phyloP scores from a whole-genome alignment of 2,888 invertebrate genomes.

The Junonia oenone region DNA sequence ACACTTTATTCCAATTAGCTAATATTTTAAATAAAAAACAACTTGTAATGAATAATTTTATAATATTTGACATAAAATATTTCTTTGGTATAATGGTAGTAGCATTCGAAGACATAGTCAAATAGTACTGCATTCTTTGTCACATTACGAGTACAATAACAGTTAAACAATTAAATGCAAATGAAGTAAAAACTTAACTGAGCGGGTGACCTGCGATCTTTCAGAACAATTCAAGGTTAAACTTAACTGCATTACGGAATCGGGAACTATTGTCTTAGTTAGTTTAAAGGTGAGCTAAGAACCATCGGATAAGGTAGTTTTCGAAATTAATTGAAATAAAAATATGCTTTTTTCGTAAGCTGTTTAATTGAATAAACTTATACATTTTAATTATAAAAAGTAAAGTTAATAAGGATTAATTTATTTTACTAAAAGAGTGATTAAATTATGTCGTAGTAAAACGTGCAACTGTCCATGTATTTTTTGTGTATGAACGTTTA shows the following conservation, averaged over 20 bases:
- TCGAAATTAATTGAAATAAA: not conserved
- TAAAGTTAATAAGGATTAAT: no score
- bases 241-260: conserved; percentile 37
- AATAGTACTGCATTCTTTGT: not conserved
- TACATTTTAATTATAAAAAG: not conserved
- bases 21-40: no score
- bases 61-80: no score
- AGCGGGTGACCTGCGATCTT: not conserved
- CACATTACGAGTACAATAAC: not conserved
- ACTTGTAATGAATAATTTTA: no score
- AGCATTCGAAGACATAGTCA: no score
- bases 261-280: conserved; percentile 15
- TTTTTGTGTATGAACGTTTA: no score
- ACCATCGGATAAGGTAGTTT: conserved; percentile 5
- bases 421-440: no score
- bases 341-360: not conserved
- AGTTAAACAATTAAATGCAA: not conserved
- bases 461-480: no score
- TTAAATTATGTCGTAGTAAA: no score
- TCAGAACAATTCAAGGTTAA: conserved; percentile 57
- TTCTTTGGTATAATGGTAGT: no score
- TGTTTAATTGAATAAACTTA: not conserved
- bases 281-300: not conserved
- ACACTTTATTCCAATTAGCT: no score
- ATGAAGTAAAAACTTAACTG: conserved; percentile 2